A percentile compares a stretch with the other conserved stretches of the same genome.
Evolutionary conservation across 2,797 vertebrate genomes (phyloP).

Genomic region (Serranus cabrilla): DNA sequence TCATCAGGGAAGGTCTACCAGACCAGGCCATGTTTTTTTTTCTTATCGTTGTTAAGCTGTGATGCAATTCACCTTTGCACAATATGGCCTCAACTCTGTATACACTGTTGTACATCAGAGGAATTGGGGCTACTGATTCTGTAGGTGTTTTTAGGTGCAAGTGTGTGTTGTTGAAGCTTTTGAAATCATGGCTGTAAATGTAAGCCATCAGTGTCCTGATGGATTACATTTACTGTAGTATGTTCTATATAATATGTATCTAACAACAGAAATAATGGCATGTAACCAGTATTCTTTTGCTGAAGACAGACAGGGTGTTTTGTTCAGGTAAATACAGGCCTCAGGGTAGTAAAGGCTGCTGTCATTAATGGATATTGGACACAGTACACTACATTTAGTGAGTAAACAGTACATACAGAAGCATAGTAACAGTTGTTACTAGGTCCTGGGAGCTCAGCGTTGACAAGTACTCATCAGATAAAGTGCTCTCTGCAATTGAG

Average conservation of each 20-base stretch:
- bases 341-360: slow-evolving; percentile 7
- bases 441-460: slow-evolving; percentile 49
- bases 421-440: slow-evolving; percentile 42
- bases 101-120: slow-evolving; percentile 11
- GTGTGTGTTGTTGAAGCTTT: slow-evolving; percentile 11
- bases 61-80: slow-evolving; percentile 21
- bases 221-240: neutral
- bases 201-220: neutral
- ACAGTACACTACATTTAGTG: neutral
- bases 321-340: slow-evolving; percentile 32
- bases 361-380: slow-evolving; percentile 30
- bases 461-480: slow-evolving; percentile 50
- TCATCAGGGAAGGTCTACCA: slow-evolving; percentile 22
- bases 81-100: slow-evolving; percentile 9
- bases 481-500: slow-evolving; percentile 46
- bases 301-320: slow-evolving; percentile 1
- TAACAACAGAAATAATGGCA: neutral
- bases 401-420: slow-evolving; percentile 29
- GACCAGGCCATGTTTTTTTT: neutral
- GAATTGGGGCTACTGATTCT: neutral
- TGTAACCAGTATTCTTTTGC: slow-evolving; percentile 17
- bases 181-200: neutral
- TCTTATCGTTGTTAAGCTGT: slow-evolving; percentile 17
- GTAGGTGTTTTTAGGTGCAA: neutral
- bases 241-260: slow-evolving; percentile 3